Evolutionary conservation across 2,797 vertebrate species (phyloP), one percentile per base, ranked within the genome.

Genomic region (Caiman crocodilus): DNA sequence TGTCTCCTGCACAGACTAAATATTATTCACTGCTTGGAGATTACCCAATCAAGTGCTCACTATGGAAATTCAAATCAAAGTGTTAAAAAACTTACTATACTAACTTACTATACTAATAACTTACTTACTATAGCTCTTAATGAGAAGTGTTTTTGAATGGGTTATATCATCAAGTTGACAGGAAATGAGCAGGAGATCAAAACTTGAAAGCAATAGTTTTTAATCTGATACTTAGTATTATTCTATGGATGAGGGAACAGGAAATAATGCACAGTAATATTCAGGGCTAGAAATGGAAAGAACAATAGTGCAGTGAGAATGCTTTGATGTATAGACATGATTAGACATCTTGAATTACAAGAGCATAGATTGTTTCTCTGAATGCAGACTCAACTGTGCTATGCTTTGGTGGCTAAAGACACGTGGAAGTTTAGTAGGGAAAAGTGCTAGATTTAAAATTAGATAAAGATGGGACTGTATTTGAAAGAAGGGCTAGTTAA

Each of bases 151-250:
- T 94, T 92, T 94, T 97, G 94, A 87, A 90, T 95, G 63, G 1
- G 74, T 95, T 94, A 26, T 94, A 94, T 92, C 90, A 95, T 87
- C 90, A 93, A 84, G 25, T 90, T 93, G 88, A 82, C 87, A 95
- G 96, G 95, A 97, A 96, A 97, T 96, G 96, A 97, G 79, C 86
- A 75, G 85, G 90, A 94, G 91, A 96, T 92, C 90, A 94, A 93
- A 92, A 92, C 82, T 20, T 92, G 90, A 95, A 96, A 95, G 90
- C 64, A 94, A 93, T 79, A 92, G 89, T 89, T 97, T 96, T 90
- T 95, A 96, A 97, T 96, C 96, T 95, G 65, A 90, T 92, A 92
- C 84, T 65, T 61, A 61, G 79, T 92, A 92, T 95, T 92, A 90
- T 76, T 4, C 0, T 83, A 83, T 74, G 78, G 74, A 82, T 58